Evolutionary conservation across 2,888 invertebrate species (phyloP).

Genomic region (Yponomeuta plumbellus): DNA sequence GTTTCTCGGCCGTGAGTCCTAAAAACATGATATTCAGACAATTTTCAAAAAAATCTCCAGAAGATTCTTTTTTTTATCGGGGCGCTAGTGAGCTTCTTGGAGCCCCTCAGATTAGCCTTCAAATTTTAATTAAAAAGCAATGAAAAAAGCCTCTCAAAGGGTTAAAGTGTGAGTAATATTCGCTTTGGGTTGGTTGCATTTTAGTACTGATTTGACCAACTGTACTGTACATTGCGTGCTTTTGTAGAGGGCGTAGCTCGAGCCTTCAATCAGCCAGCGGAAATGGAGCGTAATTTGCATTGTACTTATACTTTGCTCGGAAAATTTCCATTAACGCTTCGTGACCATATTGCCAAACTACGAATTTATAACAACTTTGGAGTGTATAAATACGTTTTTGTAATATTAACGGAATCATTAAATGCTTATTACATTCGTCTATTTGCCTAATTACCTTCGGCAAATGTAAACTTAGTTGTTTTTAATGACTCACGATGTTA

Average conservation of each 20-base stretch:
- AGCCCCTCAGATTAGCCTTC: too few species aligned
- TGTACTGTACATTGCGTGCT: neutral
- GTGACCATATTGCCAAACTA: constrained; percentile 1
- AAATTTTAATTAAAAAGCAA: too few species aligned
- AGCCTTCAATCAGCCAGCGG: constrained; percentile 57
- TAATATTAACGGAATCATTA: neutral
- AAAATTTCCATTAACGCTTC: constrained; percentile 33
- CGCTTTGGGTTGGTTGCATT: neutral
- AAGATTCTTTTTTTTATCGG: too few species aligned
- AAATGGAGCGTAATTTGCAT: constrained; percentile 61
- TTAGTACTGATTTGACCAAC: neutral
- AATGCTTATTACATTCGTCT: neutral
- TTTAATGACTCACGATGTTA: too few species aligned
- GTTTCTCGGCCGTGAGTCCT: too few species aligned
- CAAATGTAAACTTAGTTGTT: neutral
- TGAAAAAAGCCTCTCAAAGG: too few species aligned
- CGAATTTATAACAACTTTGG: neutral
- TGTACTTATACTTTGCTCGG: constrained; percentile 32
- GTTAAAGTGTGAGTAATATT: too few species aligned
- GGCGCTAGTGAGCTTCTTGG: too few species aligned
- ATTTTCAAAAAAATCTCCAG: too few species aligned
- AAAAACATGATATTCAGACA: too few species aligned
- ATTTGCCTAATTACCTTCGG: too few species aligned
- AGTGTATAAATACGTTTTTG: neutral
- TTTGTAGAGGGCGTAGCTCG: constrained; percentile 22